Percentiles rank a stretch among this genome's conserved stretches.
Conservation (phyloP, 2,888 invertebrate species). For the Embidobia sp. region DNA sequence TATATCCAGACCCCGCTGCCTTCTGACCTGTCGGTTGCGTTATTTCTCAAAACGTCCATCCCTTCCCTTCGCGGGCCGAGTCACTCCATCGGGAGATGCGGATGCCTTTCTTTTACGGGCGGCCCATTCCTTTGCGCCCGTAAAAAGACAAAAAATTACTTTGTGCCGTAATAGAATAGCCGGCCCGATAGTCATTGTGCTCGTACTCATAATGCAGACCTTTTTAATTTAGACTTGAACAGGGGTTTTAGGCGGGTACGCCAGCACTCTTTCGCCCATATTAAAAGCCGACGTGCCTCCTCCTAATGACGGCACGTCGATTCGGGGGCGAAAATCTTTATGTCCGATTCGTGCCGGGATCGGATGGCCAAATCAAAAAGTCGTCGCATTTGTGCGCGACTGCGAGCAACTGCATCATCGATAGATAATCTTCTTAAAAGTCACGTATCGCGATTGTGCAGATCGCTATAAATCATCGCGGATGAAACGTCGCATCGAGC, state of each 20-base stretch:
- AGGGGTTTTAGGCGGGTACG: neutral
- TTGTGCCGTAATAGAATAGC: constrained; percentile 18
- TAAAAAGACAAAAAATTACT: constrained; percentile 37
- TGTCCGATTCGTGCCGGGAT: no score
- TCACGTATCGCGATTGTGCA: constrained; percentile 50
- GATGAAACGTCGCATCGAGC: constrained; percentile 26
- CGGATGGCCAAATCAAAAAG: no score
- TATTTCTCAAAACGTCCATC: constrained; percentile 47
- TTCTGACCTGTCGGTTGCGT: constrained; percentile 58
- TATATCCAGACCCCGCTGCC: constrained; percentile 36
- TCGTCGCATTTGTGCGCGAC: neutral
- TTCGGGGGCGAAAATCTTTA: no score
- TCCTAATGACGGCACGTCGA: no score
- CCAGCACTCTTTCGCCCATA: no score
- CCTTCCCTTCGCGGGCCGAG: constrained; percentile 35
- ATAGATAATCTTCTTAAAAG: constrained; percentile 42
- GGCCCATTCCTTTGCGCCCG: constrained; percentile 15
- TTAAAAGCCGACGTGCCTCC: no score
- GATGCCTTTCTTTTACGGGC: constrained; percentile 22
- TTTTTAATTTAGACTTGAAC: constrained; percentile 19
- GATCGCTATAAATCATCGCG: constrained; percentile 46
- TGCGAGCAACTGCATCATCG: constrained; percentile 1
- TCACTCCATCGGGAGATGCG: constrained; percentile 35
- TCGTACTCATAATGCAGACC: constrained; percentile 5
- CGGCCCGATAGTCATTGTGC: constrained; percentile 1